Evolutionary conservation across 2,888 invertebrate genomes (phyloP), one percentile per base, ranked within the genome.

Genomic region (Xiphydria camelus): DNA sequence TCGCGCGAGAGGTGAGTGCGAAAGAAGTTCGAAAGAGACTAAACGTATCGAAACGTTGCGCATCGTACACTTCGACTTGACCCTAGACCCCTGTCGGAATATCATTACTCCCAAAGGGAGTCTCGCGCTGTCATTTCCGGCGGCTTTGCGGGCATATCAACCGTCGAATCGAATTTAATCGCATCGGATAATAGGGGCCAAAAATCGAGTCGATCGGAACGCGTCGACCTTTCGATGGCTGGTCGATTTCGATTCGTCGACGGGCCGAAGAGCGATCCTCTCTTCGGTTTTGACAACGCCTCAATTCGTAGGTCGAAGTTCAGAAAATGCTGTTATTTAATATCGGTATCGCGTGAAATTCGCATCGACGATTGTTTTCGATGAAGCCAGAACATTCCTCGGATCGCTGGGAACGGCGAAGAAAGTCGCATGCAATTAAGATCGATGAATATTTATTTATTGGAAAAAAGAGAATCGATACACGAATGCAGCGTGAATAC

Each of bases 51-150:
- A 46, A 44, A 51, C n/a, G n/a, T n/a, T n/a, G n/a, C n/a, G n/a
- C n/a, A n/a, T n/a, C n/a, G n/a, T n/a, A 44, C 33, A 51, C 45
- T 59, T 58, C 42, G 51, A 29, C 45, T 63, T 65, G 61, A 70
- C 68, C 68, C 57, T 44, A 14, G 60, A 63, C 66, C 68, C 49
- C 51, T 12, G n/a, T 41, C 36, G 38, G 65, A 68, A 70, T 69
- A 56, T 55, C 61, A 71, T 71, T 72, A 69, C 37, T 37, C 40
- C 25, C 20, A 37, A 12, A 23, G 51, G 33, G 47, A 39, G 49
- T 59, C 68, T 57, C 56, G 57, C 63, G 57, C 47, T 18, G 67
- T 73, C 74, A 73, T 64, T 74, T 73, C 74, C 74, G n/a, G n/a
- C n/a, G n/a, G n/a, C n/a, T n/a, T n/a, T n/a, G n/a, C n/a, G n/a